Conservation (phyloP, 2,888 invertebrate genomes). For the Acronicta leporina region DNA sequence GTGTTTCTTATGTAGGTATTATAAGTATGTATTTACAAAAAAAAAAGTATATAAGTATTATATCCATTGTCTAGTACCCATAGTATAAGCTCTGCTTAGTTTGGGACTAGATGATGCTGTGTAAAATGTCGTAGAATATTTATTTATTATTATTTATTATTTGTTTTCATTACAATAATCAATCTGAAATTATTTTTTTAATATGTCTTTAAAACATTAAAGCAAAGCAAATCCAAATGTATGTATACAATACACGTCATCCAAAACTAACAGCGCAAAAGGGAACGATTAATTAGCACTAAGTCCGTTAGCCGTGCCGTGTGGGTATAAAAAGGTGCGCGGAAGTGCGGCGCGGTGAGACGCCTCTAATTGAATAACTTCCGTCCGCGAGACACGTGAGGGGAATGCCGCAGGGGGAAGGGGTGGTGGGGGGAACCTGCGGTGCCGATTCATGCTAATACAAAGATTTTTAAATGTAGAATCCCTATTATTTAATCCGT, state of each 20-base stretch:
- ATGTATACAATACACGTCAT: no score
- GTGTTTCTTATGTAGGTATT: no score
- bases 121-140: no score
- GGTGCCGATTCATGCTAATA: background rate
- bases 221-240: background rate
- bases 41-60: no score
- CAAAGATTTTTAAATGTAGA: background rate
- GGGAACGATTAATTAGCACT: constrained; percentile 42
- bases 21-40: no score
- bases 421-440: background rate
- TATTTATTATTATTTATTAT: no score
- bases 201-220: background rate
- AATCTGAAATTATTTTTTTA: no score
- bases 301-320: constrained; percentile 32
- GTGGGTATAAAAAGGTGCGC: constrained; percentile 36
- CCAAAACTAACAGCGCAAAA: constrained; percentile 22
- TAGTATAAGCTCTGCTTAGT: no score
- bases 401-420: constrained; percentile 12
- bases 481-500: no score
- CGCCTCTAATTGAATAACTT: constrained; percentile 57
- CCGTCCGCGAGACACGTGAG: constrained; percentile 36
- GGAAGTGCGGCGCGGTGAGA: constrained; percentile 22
- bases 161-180: no score
- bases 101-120: no score
- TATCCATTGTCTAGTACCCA: no score